A percentile compares a stretch with the other conserved stretches of the same genome.
phyloP scores from a whole-genome alignment of 2,888 invertebrate genomes.

The Dryococelus australis region DNA sequence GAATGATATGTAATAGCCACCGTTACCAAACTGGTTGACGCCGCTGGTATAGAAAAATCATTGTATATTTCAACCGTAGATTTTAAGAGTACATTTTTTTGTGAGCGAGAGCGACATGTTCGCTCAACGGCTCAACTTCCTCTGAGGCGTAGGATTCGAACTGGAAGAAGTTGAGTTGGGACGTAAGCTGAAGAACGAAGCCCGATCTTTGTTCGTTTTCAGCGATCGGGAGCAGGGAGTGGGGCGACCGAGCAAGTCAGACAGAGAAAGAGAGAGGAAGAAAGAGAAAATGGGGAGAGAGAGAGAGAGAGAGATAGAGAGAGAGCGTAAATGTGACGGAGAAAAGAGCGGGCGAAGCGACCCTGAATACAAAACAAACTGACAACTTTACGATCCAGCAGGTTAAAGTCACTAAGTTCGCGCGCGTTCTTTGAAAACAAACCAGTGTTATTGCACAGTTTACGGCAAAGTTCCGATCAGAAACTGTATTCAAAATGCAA shows the following conservation, averaged over 20 bases:
- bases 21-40: too few species aligned
- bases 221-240: too few species aligned
- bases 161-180: background rate
- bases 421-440: too few species aligned
- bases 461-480: too few species aligned
- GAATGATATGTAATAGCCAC: too few species aligned
- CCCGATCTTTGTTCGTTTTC: background rate
- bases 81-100: too few species aligned
- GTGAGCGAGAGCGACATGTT: too few species aligned
- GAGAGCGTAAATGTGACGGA: background rate
- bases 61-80: too few species aligned
- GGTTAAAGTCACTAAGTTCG: background rate
- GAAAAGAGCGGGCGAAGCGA: background rate
- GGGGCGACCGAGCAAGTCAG: background rate
- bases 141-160: background rate
- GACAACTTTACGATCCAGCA: background rate
- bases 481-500: too few species aligned
- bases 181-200: background rate
- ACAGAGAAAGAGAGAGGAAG: background rate
- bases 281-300: background rate
- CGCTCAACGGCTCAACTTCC: too few species aligned
- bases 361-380: background rate
- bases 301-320: background rate
- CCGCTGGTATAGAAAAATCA: too few species aligned
- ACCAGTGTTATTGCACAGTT: too few species aligned